Conservation (phyloP, 2,888 invertebrate genomes). For the Bellardia bayeri region DNA sequence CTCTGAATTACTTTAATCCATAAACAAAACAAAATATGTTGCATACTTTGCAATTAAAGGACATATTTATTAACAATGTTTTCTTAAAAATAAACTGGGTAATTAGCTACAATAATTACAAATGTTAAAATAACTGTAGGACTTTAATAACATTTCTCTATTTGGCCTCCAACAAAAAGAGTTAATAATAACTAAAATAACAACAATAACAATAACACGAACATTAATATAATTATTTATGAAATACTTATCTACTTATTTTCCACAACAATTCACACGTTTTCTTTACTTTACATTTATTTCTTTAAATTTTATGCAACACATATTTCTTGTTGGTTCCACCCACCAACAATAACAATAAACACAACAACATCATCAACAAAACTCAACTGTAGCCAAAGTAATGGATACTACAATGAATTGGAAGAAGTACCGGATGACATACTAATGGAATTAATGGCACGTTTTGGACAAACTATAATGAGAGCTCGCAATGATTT, state of each 20-base stretch:
- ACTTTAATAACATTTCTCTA: neutral
- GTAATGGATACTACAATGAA: constrained; percentile 85
- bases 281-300: constrained; percentile 20
- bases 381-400: constrained; percentile 76
- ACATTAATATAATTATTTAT: constrained; percentile 74
- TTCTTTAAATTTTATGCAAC: neutral
- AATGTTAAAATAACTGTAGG: neutral
- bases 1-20: too few species aligned
- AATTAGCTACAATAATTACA: neutral
- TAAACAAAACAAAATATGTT: too few species aligned
- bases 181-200: neutral
- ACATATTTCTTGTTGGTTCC: constrained; percentile 8
- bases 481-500: constrained; percentile 91
- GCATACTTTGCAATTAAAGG: neutral
- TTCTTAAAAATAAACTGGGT: neutral
- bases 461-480: constrained; percentile 90
- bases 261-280: constrained; percentile 76
- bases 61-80: neutral
- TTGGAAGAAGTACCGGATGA: constrained; percentile 91
- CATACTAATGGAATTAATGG: constrained; percentile 89
- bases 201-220: neutral
- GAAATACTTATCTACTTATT: constrained; percentile 74
- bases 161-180: neutral
- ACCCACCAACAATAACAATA: constrained; percentile 6
- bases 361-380: constrained; percentile 22